phyloP scores from a whole-genome alignment of 2,797 vertebrate species.

The Amblyraja radiata region DNA sequence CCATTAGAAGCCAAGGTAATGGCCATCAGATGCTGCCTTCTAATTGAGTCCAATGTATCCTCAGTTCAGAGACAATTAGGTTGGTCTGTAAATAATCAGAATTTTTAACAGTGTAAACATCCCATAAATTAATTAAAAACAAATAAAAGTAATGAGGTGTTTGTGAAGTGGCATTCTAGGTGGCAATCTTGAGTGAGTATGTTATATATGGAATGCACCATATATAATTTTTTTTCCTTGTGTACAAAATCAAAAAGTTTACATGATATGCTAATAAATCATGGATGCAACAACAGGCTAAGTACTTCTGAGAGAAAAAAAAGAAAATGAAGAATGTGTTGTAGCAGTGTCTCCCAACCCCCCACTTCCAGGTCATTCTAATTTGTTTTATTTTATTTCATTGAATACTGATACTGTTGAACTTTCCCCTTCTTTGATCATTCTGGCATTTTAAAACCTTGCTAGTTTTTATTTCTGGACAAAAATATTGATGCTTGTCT shows the following conservation, averaged over 20 bases:
- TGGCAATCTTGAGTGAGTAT: neutral
- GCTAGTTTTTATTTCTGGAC: constrained; percentile 12
- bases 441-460: constrained; percentile 44
- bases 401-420: constrained; percentile 64
- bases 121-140: too few species aligned
- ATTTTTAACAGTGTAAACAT: neutral
- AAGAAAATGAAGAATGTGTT: neutral
- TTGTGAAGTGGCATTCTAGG: constrained; percentile 14
- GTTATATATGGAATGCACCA: neutral
- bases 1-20: too few species aligned
- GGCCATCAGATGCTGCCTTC: too few species aligned
- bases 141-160: neutral
- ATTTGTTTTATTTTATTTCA: constrained; percentile 54
- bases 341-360: constrained; percentile 1
- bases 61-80: too few species aligned
- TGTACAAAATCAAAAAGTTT: constrained; percentile 12
- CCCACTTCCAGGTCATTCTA: constrained; percentile 36
- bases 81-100: too few species aligned
- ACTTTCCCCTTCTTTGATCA: constrained; percentile 62
- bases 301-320: neutral
- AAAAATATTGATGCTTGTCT: neutral
- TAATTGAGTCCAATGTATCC: too few species aligned
- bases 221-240: neutral
- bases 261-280: neutral
- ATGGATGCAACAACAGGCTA: neutral